Evolutionary conservation across 2,888 invertebrate genomes (phyloP).

Genomic region (Eupithecia vulgata): DNA sequence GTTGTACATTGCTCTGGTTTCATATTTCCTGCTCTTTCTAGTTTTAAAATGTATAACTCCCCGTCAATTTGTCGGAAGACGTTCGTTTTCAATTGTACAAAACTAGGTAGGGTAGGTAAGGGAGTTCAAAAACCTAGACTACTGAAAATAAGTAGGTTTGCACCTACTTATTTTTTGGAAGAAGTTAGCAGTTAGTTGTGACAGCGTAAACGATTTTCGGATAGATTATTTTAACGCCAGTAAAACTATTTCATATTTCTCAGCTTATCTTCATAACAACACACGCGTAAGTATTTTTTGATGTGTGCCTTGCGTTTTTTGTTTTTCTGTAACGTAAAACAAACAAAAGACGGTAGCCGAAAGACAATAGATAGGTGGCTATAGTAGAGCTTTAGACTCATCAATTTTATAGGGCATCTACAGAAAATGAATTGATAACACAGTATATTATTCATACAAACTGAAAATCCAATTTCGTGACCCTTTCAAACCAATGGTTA

Average conservation of each 20-base stretch:
- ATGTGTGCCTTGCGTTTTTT: not conserved
- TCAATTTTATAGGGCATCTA: not conserved
- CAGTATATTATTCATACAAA: not conserved
- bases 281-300: constrained; percentile 2
- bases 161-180: not conserved
- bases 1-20: constrained; percentile 43
- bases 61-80: not conserved
- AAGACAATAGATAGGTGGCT: not conserved
- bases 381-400: not conserved
- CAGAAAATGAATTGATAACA: not conserved
- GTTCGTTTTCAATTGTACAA: not conserved
- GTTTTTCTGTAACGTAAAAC: not conserved
- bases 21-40: constrained; percentile 57
- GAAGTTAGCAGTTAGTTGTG: not conserved
- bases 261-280: not conserved
- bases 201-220: not conserved
- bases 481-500: constrained; percentile 14
- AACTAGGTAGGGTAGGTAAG: not conserved
- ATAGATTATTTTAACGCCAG: not conserved
- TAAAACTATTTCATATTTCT: not conserved
- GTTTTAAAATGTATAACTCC: constrained; percentile 45
- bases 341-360: constrained; percentile 1
- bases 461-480: constrained; percentile 22
- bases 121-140: not conserved
- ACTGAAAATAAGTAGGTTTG: too few relatives aligned